Evolutionary conservation across 2,113 vertebrate species (phyloP).

Genomic region (Oxyura jamaicensis): DNA sequence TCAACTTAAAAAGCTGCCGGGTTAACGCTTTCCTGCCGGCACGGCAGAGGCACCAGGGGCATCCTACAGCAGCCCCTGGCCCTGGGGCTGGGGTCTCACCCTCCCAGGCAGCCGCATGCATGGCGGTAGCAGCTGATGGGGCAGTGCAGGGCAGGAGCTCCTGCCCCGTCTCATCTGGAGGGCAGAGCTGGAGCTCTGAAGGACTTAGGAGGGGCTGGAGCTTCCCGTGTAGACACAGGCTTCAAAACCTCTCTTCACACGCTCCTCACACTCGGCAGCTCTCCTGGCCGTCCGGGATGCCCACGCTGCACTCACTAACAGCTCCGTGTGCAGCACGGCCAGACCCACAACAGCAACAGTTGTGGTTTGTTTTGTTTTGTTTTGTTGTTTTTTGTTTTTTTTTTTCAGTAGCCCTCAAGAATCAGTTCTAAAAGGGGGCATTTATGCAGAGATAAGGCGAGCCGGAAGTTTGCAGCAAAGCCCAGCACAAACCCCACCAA

Average conservation of each 20-base stretch:
- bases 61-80: too few relatives aligned
- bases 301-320: not conserved
- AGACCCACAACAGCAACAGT: not conserved
- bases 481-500: not conserved
- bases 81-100: too few relatives aligned
- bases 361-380: fast-evolving
- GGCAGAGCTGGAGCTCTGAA: not conserved
- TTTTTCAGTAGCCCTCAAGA: not conserved
- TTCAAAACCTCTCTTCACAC: not conserved
- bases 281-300: too few relatives aligned
- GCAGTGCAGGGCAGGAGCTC: not conserved
- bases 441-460: slow-evolving; percentile 45
- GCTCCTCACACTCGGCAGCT: too few relatives aligned
- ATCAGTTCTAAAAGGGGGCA: slow-evolving; percentile 30
- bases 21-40: slow-evolving; percentile 50
- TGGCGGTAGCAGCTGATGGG: too few relatives aligned
- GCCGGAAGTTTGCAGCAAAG: slow-evolving; percentile 54
- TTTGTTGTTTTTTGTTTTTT: not conserved
- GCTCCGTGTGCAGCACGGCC: not conserved
- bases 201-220: not conserved
- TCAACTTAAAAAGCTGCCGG: slow-evolving; percentile 1
- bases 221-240: fast-evolving
- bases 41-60: too few relatives aligned
- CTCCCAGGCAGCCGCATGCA: fast-evolving
- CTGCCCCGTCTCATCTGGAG: not conserved